Base-by-base conservation (phyloP, 1,140 invertebrate species). In the Drosophila bocki region DNA sequence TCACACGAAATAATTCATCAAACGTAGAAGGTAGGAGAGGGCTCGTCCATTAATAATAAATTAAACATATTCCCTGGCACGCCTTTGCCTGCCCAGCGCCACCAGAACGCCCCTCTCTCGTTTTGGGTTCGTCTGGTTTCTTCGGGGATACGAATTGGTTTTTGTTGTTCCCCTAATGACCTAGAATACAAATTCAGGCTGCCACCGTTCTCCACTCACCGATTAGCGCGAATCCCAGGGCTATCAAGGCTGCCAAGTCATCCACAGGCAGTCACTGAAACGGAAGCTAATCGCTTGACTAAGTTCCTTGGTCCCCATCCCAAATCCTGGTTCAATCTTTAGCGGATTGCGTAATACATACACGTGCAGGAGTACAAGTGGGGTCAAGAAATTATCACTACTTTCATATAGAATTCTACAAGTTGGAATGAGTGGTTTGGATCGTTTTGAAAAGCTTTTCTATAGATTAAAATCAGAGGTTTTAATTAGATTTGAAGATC, bases 211-310 rank as follows among this genome's bases (percentile, higher is more conserved):
- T 42, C 48, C 39, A 22, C 29, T 29, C 37, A 57, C 65, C 72
- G 48, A 70, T 81, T 54, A 69, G 68, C n/a, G 45, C 13, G 61
- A 75, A 65, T 84, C 82, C 82, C 62, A 17, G 67, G 79, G 74
- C 78, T 57, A 71, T 63, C 63, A 61, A 64, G 60, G 80, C 80
- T 79, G 75, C 64, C 79, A 75, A 83, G 79, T 76, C 83, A 85
- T 61, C 75, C 62, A 33, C 54, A 60, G 62, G 35, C 70, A 79
- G 68, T 54, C 75, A 65, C 60, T 77, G 76, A 83, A 74, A 77
- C 80, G 80, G 67, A 80, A 87, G 84, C 84, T 88, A 87, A 87
- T 87, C 84, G 83, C 68, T 74, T 88, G 80, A 78, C 84, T 83
- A 86, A 86, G 86, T 88, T 72, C 67, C 69, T 51, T 60, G 44